Evolutionary conservation across 1,140 invertebrate species (phyloP), one percentile per base, ranked within the genome.

Genomic region (Gonatopus flavifemur): DNA sequence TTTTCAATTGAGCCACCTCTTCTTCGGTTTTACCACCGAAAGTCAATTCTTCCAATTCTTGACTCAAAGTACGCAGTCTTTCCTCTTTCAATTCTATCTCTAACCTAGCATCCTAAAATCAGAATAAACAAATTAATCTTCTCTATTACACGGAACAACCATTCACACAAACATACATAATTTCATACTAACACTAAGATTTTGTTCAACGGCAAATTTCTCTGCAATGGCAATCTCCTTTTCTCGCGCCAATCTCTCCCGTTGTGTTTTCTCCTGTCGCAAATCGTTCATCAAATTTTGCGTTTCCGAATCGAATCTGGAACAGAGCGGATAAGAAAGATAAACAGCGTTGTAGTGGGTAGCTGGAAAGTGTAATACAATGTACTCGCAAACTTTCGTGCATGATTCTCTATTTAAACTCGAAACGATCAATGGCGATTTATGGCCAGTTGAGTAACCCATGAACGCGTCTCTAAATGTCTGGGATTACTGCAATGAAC

Each of bases 31-130:
- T 89, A 3, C 87, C 87, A 9, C 88, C 87, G 50, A 88, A 87
- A 0, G 86, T 85, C 22, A 91, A 76, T 69, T 96, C 93, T 55
- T 93, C 91, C 43, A 96, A 74, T 75, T 97, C 93, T 30, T 87
- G 82, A 32, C 87, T 85, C 24, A 94, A 79, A 9, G 87, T 83
- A 16, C 83, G 76, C 36, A 94, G 77, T 65, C 91, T 88, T 66
- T 95, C 91, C 52, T 91, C 88, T 64, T 92, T 91, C 54, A 93
- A 77, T 67, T 96, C 92, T 33, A 94, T 78, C 65, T 97, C 94
- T 48, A 93, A 71, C 58, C 88, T 87, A 37, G 88, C 81, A 70
- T 91, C 89, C 91, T 96, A 74, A n/a, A n/a, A n/a, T n/a, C n/a
- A n/a, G n/a, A n/a, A n/a, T 19, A 74, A 45, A 44, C 37, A 33